These are phyloP conservation scores for Hirundichthys speculiger DNA, from an alignment of 2,113 vertebrate genomes.

Conservation along the genomic window DNA sequence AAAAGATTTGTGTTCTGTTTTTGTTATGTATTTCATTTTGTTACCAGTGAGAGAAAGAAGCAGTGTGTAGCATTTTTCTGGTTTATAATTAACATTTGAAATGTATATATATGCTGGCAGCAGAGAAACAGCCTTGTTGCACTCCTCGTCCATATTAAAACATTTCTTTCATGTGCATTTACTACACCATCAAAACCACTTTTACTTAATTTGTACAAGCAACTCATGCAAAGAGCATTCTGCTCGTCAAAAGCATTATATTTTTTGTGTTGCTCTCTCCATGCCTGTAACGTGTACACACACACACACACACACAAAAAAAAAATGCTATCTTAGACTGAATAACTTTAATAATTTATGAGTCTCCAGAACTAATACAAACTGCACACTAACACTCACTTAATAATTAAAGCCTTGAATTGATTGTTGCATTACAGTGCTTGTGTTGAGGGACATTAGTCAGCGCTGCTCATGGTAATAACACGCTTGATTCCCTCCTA, in stretches of 20 bases:
- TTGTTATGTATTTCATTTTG: too few relatives aligned
- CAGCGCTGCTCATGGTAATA: conserved; percentile 61
- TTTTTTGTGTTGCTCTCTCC: conserved; percentile 7
- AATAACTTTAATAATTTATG: conserved; percentile 70
- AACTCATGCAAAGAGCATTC: conserved; percentile 19
- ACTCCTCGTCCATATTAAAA: background rate
- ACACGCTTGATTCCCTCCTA: conserved; percentile 50
- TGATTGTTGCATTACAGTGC: conserved; percentile 70
- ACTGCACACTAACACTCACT: conserved; percentile 61
- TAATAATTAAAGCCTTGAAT: conserved; percentile 74
- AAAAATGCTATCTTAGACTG: conserved; percentile 36
- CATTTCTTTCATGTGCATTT: conserved; percentile 13
- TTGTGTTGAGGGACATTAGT: conserved; percentile 69
- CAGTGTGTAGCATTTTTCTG: too few relatives aligned
- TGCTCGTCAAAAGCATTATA: conserved; percentile 22
- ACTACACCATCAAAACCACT: conserved; percentile 1
- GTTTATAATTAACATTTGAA: too few relatives aligned
- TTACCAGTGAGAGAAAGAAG: too few relatives aligned
- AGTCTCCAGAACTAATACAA: conserved; percentile 60
- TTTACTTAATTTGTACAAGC: conserved; percentile 18
- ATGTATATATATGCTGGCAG: too few relatives aligned
- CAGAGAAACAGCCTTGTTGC: too few relatives aligned
- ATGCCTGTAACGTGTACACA: background rate
- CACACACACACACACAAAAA: conserved; percentile 23
- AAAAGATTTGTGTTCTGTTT: too few relatives aligned